These are phyloP conservation scores for Garra rufa DNA, from an alignment of 2,113 vertebrate species.

Conservation along the genomic window DNA sequence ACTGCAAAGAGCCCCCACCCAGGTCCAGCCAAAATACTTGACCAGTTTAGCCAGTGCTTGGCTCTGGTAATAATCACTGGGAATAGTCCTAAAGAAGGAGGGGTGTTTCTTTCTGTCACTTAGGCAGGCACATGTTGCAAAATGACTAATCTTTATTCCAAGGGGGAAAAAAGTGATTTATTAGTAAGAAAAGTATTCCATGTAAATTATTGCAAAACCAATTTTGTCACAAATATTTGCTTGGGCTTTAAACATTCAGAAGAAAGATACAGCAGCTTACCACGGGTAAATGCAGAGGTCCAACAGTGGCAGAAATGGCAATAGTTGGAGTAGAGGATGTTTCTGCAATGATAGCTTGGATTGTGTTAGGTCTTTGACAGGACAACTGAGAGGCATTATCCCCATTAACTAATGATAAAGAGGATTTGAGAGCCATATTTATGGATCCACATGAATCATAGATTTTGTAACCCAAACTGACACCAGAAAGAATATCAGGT, in stretches of 20 bases:
- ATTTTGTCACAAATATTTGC: neutral
- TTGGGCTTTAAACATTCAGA: neutral
- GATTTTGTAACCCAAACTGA: conserved; percentile 65
- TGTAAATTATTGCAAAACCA: neutral
- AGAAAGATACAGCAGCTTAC: conserved; percentile 41
- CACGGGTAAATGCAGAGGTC: conserved; percentile 63
- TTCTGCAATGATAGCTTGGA: conserved; percentile 65
- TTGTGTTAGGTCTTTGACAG: conserved; percentile 53
- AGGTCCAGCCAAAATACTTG: conserved; percentile 66
- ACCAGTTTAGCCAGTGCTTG: conserved; percentile 64
- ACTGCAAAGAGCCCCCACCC: conserved; percentile 63
- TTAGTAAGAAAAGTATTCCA: neutral
- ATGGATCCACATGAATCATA: conserved; percentile 64
- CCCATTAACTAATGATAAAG: conserved; percentile 63
- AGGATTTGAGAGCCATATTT: conserved; percentile 62
- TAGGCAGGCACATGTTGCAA: conserved; percentile 66
- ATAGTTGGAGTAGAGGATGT: conserved; percentile 65
- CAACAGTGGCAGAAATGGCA: conserved; percentile 60
- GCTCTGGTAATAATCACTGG: conserved; percentile 66
- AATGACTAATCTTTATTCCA: conserved; percentile 69
- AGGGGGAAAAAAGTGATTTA: neutral
- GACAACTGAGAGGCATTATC: conserved; percentile 19
- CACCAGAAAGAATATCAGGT: conserved; percentile 59
- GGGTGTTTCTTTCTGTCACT: conserved; percentile 62
- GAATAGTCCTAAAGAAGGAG: conserved; percentile 66